These are phyloP conservation scores for Hartigia nigra DNA, from an alignment of 2,888 invertebrate species.

Conservation along the genomic window DNA sequence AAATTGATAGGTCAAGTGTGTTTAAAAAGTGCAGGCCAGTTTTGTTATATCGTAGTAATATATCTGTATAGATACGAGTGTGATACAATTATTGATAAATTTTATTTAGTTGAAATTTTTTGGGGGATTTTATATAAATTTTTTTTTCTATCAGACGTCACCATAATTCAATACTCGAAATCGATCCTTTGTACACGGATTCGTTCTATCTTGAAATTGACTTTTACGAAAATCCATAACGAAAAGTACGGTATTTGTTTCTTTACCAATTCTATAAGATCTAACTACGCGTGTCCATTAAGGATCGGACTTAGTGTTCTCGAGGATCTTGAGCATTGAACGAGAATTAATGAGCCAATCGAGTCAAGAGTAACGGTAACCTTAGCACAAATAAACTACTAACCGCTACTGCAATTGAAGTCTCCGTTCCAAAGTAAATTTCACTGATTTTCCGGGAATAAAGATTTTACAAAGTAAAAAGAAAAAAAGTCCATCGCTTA, in stretches of 20 bases:
- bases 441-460: background rate
- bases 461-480: background rate
- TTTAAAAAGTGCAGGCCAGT: background rate
- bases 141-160: background rate
- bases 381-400: background rate
- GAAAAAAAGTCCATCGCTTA: background rate
- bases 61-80: too few relatives aligned
- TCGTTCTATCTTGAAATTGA: background rate
- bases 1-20: background rate
- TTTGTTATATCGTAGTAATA: too few relatives aligned
- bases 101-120: too few relatives aligned
- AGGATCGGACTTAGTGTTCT: background rate
- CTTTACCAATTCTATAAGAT: background rate
- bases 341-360: constrained; percentile 41
- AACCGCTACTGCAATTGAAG: background rate
- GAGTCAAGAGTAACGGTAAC: background rate
- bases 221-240: background rate
- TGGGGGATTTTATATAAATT: background rate
- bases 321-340: constrained; percentile 33
- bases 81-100: too few relatives aligned
- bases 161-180: background rate
- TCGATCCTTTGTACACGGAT: background rate
- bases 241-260: background rate
- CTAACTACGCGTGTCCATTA: background rate
- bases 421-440: background rate